These are phyloP conservation scores for Myoxocephalus aenaeus DNA, from an alignment of 2,797 vertebrate species.

Conservation along the genomic window DNA sequence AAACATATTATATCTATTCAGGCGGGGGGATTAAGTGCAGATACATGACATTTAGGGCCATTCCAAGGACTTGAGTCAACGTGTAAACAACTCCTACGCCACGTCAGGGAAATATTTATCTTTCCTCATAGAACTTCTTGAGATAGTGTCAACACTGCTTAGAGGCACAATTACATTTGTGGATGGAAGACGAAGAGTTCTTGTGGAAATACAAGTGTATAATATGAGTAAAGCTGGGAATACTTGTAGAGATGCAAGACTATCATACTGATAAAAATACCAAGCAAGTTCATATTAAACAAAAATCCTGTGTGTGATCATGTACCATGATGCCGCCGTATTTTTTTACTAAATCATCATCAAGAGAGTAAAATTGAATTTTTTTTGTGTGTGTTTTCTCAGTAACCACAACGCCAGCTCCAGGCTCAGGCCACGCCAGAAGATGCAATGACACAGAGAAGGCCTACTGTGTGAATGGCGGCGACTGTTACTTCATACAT, in stretches of 20 bases:
- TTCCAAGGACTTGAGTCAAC: constrained; percentile 78
- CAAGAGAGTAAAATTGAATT: background rate
- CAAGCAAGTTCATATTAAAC: constrained; percentile 16
- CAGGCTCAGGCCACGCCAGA: constrained; percentile 94
- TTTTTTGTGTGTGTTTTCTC: constrained; percentile 29
- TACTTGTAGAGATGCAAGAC: constrained; percentile 15
- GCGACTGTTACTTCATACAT: constrained; percentile 97
- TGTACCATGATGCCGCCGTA: constrained; percentile 11
- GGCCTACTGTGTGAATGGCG: constrained; percentile 96
- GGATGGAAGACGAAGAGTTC: constrained; percentile 74
- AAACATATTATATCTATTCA: constrained; percentile 70
- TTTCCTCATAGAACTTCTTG: constrained; percentile 79
- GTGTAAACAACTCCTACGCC: constrained; percentile 79
- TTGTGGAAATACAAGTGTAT: constrained; percentile 66
- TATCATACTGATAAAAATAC: constrained; percentile 29
- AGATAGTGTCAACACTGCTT: constrained; percentile 80
- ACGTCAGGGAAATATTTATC: constrained; percentile 82
- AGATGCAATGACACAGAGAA: constrained; percentile 97
- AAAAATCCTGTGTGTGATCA: constrained; percentile 8
- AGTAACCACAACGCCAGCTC: constrained; percentile 93
- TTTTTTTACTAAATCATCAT: constrained; percentile 9
- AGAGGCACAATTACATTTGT: constrained; percentile 78
- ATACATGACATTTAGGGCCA: constrained; percentile 75
- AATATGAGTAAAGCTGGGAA: constrained; percentile 43
- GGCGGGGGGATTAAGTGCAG: constrained; percentile 70